Evolutionary conservation across 2,113 vertebrate genomes (phyloP).

Genomic region (Plestiodon gilberti): DNA sequence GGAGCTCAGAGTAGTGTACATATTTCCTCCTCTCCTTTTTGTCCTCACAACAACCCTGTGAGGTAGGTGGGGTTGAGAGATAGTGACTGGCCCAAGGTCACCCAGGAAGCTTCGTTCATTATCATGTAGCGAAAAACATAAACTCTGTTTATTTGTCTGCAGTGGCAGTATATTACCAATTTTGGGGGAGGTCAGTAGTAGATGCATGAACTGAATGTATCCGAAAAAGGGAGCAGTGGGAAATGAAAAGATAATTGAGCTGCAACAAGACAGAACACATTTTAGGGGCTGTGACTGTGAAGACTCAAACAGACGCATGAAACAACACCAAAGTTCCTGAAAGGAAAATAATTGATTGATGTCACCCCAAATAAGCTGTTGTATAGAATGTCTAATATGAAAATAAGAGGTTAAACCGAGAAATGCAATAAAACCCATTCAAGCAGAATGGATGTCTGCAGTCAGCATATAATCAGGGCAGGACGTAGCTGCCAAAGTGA

Average conservation of each 20-base stretch:
- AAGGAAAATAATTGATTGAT: background rate
- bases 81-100: too few relatives aligned
- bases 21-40: too few relatives aligned
- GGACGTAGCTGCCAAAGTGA: background rate
- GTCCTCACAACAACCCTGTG: too few relatives aligned
- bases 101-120: too few relatives aligned
- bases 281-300: background rate
- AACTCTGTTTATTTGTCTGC: background rate
- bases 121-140: background rate
- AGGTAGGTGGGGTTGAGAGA: too few relatives aligned
- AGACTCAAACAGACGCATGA: background rate
- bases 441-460: background rate
- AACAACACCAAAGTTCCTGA: background rate
- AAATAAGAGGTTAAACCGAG: conserved; percentile 33
- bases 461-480: background rate
- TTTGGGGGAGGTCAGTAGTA: background rate
- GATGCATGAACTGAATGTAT: rapidly evolving
- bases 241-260: background rate
- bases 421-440: background rate
- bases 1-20: too few relatives aligned
- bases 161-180: background rate
- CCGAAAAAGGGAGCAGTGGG: background rate
- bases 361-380: background rate
- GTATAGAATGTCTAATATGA: background rate
- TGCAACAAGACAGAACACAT: rapidly evolving